phyloP scores from a whole-genome alignment of 2,888 invertebrate species.

The Philhelius pedissequus region DNA sequence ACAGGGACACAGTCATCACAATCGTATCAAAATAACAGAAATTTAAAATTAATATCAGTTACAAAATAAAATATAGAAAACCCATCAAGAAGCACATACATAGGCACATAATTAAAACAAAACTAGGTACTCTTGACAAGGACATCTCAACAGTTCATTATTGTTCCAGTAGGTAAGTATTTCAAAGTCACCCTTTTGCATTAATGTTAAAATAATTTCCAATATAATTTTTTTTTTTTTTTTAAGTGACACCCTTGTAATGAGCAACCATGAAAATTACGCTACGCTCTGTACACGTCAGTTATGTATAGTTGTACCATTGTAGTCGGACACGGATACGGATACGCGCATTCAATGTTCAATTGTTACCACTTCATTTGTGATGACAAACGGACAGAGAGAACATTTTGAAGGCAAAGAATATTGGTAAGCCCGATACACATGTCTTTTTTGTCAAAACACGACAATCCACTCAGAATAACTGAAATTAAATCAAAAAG shows the following conservation, averaged over 20 bases:
- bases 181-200: slow-evolving; percentile 38
- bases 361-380: slow-evolving; percentile 65
- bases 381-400: slow-evolving; percentile 50
- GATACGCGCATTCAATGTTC: slow-evolving; percentile 41
- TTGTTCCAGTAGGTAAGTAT: background rate
- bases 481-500: background rate
- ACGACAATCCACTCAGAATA: slow-evolving; percentile 46
- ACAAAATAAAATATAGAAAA: background rate
- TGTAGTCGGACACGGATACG: slow-evolving; percentile 25
- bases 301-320: background rate
- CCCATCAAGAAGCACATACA: background rate
- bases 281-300: slow-evolving; percentile 16
- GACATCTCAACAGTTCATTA: slow-evolving; percentile 29
- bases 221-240: background rate
- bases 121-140: slow-evolving; percentile 40
- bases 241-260: slow-evolving; percentile 61
- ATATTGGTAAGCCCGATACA: slow-evolving; percentile 47
- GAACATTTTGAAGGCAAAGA: slow-evolving; percentile 5
- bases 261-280: slow-evolving; percentile 62
- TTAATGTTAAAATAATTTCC: slow-evolving; percentile 51
- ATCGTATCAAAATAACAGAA: slow-evolving; percentile 38
- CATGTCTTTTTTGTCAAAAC: slow-evolving; percentile 68
- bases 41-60: slow-evolving; percentile 47
- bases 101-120: slow-evolving; percentile 43
- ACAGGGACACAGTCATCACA: background rate